A percentile compares a stretch with the other conserved stretches of the same genome.
Evolutionary conservation across 2,888 invertebrate species (phyloP).

Genomic region (Mallateleia sp.): DNA sequence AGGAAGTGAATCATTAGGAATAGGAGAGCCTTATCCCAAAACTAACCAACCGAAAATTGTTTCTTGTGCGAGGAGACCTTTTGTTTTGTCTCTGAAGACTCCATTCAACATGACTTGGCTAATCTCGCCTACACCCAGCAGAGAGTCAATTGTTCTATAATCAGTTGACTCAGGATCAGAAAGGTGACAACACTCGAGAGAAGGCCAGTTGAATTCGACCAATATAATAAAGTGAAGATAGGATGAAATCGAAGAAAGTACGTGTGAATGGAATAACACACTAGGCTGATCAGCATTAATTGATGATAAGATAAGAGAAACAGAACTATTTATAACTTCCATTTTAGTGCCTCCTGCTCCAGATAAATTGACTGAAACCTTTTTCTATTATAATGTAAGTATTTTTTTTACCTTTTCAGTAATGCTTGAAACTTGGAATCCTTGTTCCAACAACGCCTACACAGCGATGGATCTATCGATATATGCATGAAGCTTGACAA

Average conservation of each 20-base stretch:
- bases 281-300: no score
- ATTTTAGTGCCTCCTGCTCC: no score
- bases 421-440: background rate
- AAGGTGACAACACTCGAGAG: background rate
- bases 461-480: background rate
- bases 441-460: background rate
- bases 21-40: background rate
- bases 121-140: background rate
- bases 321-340: no score
- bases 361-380: no score
- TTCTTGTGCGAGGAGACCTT: background rate
- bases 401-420: background rate
- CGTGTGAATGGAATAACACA: no score
- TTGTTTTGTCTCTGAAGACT: background rate
- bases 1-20: background rate
- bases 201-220: background rate
- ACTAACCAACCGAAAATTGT: constrained; percentile 11
- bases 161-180: background rate
- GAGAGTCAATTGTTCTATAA: background rate
- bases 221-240: no score
- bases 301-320: no score
- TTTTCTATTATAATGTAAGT: background rate
- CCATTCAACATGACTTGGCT: background rate
- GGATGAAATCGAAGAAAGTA: no score
- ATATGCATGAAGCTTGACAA: background rate